phyloP scores from a whole-genome alignment of 2,797 vertebrate genomes.

The Chanos chanos region DNA sequence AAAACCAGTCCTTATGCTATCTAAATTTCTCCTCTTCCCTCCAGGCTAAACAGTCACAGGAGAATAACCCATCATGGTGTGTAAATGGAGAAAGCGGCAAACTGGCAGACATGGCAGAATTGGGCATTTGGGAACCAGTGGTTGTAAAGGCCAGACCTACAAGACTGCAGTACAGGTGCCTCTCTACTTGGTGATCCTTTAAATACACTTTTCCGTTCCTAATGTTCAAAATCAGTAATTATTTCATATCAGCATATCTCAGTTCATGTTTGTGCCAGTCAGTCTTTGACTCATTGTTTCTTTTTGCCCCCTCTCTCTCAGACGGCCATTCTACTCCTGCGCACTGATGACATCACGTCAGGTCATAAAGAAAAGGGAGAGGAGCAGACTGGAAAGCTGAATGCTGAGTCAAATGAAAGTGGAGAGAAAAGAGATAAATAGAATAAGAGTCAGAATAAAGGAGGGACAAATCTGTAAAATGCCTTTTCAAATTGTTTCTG shows the following conservation, averaged over 20 bases:
- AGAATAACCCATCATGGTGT: slow-evolving; percentile 82
- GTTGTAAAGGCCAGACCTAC: slow-evolving; percentile 94
- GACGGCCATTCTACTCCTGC: slow-evolving; percentile 89
- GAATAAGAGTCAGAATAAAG: slow-evolving; percentile 6
- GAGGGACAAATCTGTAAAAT: too few relatives aligned
- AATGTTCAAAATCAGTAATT: too few relatives aligned
- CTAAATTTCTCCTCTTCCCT: not conserved
- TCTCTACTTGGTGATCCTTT: too few relatives aligned
- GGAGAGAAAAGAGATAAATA: slow-evolving; percentile 49
- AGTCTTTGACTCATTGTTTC: too few relatives aligned
- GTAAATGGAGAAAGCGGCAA: slow-evolving; percentile 89
- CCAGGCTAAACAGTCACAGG: slow-evolving; percentile 91
- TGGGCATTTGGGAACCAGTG: slow-evolving; percentile 91
- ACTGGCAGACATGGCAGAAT: slow-evolving; percentile 80
- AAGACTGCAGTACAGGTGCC: slow-evolving; percentile 91
- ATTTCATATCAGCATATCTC: too few relatives aligned
- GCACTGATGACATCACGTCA: slow-evolving; percentile 94
- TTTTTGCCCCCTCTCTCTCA: slow-evolving; percentile 43
- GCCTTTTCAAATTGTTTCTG: too few relatives aligned
- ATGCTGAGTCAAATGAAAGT: slow-evolving; percentile 61
- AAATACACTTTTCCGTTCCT: too few relatives aligned
- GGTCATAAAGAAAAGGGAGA: slow-evolving; percentile 93
- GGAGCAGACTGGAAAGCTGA: slow-evolving; percentile 56
- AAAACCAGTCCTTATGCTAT: too few relatives aligned
- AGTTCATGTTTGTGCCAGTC: too few relatives aligned